Evolutionary conservation across 2,797 vertebrate genomes (phyloP).

Genomic region (Crenuchus spilurus): DNA sequence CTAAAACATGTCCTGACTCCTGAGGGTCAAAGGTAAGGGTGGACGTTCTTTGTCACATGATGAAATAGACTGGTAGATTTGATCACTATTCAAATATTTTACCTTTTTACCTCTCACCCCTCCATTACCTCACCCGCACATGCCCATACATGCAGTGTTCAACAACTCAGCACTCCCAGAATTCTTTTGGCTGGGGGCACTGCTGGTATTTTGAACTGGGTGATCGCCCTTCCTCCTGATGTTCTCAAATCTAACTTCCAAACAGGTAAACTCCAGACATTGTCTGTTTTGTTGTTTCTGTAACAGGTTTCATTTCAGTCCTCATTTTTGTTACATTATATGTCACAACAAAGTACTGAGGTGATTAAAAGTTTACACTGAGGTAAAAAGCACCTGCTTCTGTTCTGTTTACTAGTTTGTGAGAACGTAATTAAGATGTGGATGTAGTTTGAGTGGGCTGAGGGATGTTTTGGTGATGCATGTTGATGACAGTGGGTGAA

Average conservation of each 20-base stretch:
- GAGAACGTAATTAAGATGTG: too few relatives aligned
- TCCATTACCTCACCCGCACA: not conserved
- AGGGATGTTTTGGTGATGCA: too few relatives aligned
- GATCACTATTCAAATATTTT: not conserved
- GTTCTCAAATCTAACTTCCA: constrained; percentile 84
- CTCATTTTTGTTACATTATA: too few relatives aligned
- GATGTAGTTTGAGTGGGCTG: too few relatives aligned
- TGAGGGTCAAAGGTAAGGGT: constrained; percentile 74
- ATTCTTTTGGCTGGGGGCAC: constrained; percentile 78
- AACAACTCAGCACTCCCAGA: constrained; percentile 72
- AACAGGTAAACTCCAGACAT: constrained; percentile 66
- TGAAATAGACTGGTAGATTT: not conserved
- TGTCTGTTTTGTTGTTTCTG: not conserved
- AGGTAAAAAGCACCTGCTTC: too few relatives aligned
- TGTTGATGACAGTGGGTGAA: too few relatives aligned
- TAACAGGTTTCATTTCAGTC: too few relatives aligned
- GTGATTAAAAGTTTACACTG: too few relatives aligned
- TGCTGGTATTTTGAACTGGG: constrained; percentile 80
- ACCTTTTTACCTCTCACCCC: not conserved
- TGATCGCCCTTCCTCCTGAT: constrained; percentile 77
- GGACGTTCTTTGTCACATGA: not conserved
- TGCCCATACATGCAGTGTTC: constrained; percentile 60
- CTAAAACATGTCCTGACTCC: constrained; percentile 74
- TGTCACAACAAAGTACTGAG: too few relatives aligned
- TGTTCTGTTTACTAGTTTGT: too few relatives aligned